Evolutionary conservation across 2,888 invertebrate genomes (phyloP).

Genomic region (Leptothorax acervorum): DNA sequence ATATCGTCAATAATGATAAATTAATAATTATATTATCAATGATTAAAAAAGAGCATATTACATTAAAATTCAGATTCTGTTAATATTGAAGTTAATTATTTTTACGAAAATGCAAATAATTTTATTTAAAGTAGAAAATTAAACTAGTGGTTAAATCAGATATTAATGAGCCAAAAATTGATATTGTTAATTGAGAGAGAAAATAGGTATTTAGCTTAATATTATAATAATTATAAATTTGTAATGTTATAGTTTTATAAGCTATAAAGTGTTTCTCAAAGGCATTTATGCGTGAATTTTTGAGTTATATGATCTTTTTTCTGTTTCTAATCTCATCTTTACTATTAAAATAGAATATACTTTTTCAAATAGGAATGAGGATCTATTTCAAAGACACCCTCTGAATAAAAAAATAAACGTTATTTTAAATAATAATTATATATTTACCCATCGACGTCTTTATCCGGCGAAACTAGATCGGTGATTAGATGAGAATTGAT

Average conservation of each 20-base stretch:
- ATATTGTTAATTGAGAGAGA: not conserved
- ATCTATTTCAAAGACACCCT: not conserved
- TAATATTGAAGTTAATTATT: not conserved
- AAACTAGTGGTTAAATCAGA: not conserved
- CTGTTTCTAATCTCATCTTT: not conserved
- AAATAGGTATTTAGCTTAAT: not conserved
- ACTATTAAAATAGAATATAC: not conserved
- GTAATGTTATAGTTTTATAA: not conserved
- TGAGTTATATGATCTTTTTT: not conserved
- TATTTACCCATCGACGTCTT: slow-evolving; percentile 97
- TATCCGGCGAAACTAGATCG: slow-evolving; percentile 94
- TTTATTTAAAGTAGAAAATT: not conserved
- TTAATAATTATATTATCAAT: not conserved
- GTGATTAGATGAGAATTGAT: slow-evolving; percentile 96
- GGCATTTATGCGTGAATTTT: not conserved
- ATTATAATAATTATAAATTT: slow-evolving; percentile 19
- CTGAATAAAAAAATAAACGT: slow-evolving; percentile 20
- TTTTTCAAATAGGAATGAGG: not conserved
- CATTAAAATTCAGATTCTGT: not conserved
- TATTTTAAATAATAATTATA: not conserved
- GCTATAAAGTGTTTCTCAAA: not conserved
- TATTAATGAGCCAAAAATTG: not conserved
- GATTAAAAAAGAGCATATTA: not conserved
- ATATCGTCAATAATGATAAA: not conserved
- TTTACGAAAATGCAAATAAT: not conserved